Percentiles rank a stretch among this genome's conserved stretches.
phyloP scores from a whole-genome alignment of 2,113 vertebrate species.

The Clupea harengus region DNA sequence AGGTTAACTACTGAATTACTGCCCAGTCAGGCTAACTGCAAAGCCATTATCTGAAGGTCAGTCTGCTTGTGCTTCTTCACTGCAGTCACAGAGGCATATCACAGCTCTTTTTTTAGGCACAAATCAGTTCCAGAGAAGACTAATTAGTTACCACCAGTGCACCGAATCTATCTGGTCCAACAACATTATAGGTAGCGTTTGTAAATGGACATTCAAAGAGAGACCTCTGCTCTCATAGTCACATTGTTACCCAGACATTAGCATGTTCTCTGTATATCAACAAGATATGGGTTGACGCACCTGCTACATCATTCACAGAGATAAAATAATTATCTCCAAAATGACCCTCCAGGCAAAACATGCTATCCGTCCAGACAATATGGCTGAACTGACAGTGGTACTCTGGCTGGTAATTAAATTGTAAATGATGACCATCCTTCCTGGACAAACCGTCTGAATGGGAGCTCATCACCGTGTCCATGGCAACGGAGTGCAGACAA shows the following conservation, averaged over 20 bases:
- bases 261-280: not conserved
- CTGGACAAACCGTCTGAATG: conserved; percentile 27
- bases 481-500: conserved; percentile 9
- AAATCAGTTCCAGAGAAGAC: no score
- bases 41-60: no score
- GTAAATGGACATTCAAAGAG: not conserved
- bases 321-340: not conserved
- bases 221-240: not conserved
- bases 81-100: no score
- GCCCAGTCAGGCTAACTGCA: no score
- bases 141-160: not conserved
- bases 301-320: not conserved
- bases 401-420: not conserved
- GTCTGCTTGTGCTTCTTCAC: no score
- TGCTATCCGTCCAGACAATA: not conserved
- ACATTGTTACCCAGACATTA: not conserved
- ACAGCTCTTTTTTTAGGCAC: no score
- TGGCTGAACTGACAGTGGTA: not conserved
- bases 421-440: not conserved
- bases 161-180: not conserved
- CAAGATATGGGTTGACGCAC: not conserved
- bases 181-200: not conserved
- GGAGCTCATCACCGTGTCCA: not conserved
- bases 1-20: no score
- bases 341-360: not conserved